A percentile compares a stretch with the other conserved stretches of the same genome.
Conservation (phyloP, 2,888 invertebrate genomes). For the Orthosia cruda region DNA sequence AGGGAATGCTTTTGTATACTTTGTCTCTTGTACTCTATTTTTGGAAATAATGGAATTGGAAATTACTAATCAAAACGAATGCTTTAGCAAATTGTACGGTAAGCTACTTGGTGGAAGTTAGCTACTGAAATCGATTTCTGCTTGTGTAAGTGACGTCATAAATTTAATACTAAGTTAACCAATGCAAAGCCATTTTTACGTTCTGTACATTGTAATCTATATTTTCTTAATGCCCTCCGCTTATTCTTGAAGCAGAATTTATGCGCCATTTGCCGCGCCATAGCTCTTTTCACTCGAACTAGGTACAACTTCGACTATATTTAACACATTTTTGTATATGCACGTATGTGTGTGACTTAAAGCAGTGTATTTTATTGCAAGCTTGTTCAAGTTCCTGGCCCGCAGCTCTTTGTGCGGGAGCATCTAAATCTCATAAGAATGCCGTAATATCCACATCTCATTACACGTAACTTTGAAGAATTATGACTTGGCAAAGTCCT, state of each 20-base stretch:
- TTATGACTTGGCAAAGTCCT: constrained; percentile 92
- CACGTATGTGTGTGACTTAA: constrained; percentile 60
- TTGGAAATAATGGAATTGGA: constrained; percentile 30
- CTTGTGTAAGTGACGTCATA: constrained; percentile 53
- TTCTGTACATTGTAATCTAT: constrained; percentile 84
- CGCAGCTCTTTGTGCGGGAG: constrained; percentile 74
- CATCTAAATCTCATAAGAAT: constrained; percentile 88
- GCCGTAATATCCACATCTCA: constrained; percentile 91
- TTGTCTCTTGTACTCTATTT: constrained; percentile 46
- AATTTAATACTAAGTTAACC: constrained; percentile 68
- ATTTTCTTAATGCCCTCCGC: constrained; percentile 85
- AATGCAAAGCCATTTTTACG: constrained; percentile 78
- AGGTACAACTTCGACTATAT: constrained; percentile 79
- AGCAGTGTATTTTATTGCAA: constrained; percentile 65
- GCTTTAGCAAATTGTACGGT: not conserved
- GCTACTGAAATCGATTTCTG: constrained; percentile 43
- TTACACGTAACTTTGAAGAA: constrained; percentile 92
- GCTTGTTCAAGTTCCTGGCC: constrained; percentile 60
- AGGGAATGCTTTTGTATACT: constrained; percentile 59
- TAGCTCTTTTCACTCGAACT: constrained; percentile 81
- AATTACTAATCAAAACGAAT: constrained; percentile 5
- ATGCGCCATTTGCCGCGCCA: constrained; percentile 86
- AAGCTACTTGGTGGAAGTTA: constrained; percentile 6
- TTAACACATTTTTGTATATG: constrained; percentile 75
- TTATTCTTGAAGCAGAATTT: constrained; percentile 87